Evolutionary conservation across 2,888 invertebrate genomes (phyloP).

Genomic region (Holacanthella duospinosa): DNA sequence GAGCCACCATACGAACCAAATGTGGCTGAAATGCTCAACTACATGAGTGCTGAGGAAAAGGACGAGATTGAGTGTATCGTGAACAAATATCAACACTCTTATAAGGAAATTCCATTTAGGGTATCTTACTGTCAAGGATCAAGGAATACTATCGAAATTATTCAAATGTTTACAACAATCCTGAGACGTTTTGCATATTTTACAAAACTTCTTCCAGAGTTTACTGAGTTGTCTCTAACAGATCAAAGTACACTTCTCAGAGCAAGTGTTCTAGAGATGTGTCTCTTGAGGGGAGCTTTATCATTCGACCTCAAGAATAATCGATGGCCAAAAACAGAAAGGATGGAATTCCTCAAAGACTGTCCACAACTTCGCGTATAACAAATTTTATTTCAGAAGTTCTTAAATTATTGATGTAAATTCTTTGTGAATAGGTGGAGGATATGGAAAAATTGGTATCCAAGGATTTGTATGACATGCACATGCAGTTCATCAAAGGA

Average conservation of each 20-base stretch:
- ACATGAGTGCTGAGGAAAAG: constrained; percentile 34
- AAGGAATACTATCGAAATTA: constrained; percentile 36
- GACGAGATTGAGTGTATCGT: constrained; percentile 38
- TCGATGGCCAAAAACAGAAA: constrained; percentile 38
- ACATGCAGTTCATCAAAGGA: constrained; percentile 42
- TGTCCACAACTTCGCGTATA: constrained; percentile 35
- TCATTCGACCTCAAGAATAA: constrained; percentile 41
- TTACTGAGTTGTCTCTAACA: constrained; percentile 28
- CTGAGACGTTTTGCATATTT: constrained; percentile 40
- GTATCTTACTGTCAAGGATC: constrained; percentile 20
- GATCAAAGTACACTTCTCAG: constrained; percentile 40
- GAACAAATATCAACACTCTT: constrained; percentile 38
- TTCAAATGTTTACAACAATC: constrained; percentile 40
- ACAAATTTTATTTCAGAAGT: not conserved
- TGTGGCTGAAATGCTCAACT: constrained; percentile 29
- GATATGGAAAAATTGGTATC: constrained; percentile 40
- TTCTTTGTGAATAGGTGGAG: constrained; percentile 26
- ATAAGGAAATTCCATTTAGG: constrained; percentile 37
- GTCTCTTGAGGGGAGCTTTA: constrained; percentile 43
- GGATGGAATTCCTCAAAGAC: constrained; percentile 35
- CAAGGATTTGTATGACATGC: constrained; percentile 41
- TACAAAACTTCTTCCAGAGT: constrained; percentile 38
- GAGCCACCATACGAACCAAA: constrained; percentile 29
- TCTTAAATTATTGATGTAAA: not conserved
- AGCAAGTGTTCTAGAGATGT: constrained; percentile 44